phyloP scores from a whole-genome alignment of 1,140 invertebrate genomes.

The Pararge aegeria region DNA sequence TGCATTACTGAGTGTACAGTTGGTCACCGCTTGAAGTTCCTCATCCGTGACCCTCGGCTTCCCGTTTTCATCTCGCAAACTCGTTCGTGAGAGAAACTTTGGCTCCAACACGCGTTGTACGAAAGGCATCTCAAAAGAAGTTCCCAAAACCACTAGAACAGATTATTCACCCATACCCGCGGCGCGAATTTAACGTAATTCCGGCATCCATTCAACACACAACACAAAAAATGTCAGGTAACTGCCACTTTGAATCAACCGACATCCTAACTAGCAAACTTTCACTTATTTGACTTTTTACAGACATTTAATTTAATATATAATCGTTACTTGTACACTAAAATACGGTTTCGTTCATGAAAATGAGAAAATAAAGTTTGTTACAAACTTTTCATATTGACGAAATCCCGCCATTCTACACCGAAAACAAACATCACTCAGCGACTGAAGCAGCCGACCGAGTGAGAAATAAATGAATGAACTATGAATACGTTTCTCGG shows the following conservation, averaged over 20 bases:
- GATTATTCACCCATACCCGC: constrained; percentile 69
- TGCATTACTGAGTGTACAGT: constrained; percentile 88
- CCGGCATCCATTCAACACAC: constrained; percentile 75
- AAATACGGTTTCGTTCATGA: constrained; percentile 41
- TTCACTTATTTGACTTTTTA: constrained; percentile 50
- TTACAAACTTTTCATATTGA: constrained; percentile 64
- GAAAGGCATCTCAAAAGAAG: constrained; percentile 84
- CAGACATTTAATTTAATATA: constrained; percentile 31
- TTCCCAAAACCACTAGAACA: constrained; percentile 46
- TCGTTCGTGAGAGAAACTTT: constrained; percentile 83
- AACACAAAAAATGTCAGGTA: constrained; percentile 79
- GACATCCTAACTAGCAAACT: constrained; percentile 70
- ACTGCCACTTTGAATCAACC: constrained; percentile 78
- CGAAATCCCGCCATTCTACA: constrained; percentile 67
- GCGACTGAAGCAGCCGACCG: constrained; percentile 45
- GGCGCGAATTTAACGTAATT: constrained; percentile 72
- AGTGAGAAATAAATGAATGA: constrained; percentile 44
- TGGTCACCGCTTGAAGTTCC: constrained; percentile 87
- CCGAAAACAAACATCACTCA: constrained; percentile 20
- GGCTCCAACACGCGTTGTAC: constrained; percentile 86
- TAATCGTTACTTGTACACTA: constrained; percentile 2
- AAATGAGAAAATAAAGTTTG: constrained; percentile 57
- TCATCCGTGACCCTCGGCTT: constrained; percentile 82
- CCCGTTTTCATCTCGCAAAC: constrained; percentile 80
- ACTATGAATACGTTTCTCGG: constrained; percentile 2